Evolutionary conservation across 2,888 invertebrate species (phyloP).

Genomic region (Flexamia atlantica): DNA sequence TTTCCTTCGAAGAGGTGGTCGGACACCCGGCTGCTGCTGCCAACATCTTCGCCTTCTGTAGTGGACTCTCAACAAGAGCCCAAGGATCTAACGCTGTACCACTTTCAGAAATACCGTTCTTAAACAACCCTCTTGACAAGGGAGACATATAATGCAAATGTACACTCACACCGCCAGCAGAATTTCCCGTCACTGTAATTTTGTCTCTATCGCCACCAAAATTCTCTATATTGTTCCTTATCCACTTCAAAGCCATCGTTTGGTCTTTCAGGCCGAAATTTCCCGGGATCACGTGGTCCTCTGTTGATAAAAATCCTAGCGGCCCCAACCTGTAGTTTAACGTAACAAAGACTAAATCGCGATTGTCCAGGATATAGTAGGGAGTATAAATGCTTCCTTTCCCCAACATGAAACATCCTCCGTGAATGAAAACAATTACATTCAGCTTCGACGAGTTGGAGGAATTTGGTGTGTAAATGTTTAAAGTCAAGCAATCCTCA

Average conservation of each 20-base stretch:
- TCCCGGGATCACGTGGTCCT: slow-evolving; percentile 71
- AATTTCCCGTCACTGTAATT: slow-evolving; percentile 73
- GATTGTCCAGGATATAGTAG: slow-evolving; percentile 78
- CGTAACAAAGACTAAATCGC: slow-evolving; percentile 73
- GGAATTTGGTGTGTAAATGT: slow-evolving; percentile 44
- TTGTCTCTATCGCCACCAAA: slow-evolving; percentile 72
- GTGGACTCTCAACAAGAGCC: slow-evolving; percentile 78
- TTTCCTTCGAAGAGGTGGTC: slow-evolving; percentile 76
- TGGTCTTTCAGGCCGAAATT: slow-evolving; percentile 73
- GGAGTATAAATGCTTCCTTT: slow-evolving; percentile 78
- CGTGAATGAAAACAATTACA: slow-evolving; percentile 76
- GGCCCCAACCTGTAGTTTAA: slow-evolving; percentile 74
- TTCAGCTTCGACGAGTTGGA: slow-evolving; percentile 69
- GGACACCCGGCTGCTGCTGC: slow-evolving; percentile 81
- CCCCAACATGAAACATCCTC: slow-evolving; percentile 81
- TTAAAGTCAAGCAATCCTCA: slow-evolving; percentile 51
- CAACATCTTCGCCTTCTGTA: slow-evolving; percentile 75
- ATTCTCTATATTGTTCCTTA: slow-evolving; percentile 71
- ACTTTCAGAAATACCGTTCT: slow-evolving; percentile 83
- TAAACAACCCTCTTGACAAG: slow-evolving; percentile 75
- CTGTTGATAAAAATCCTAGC: slow-evolving; percentile 74
- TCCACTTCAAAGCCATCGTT: slow-evolving; percentile 58
- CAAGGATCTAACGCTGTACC: slow-evolving; percentile 82
- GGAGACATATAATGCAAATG: slow-evolving; percentile 72
- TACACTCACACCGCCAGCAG: slow-evolving; percentile 72